These are phyloP conservation scores for Drosophila subsilvestris DNA, from an alignment of 2,888 invertebrate genomes.

Conservation along the genomic window DNA sequence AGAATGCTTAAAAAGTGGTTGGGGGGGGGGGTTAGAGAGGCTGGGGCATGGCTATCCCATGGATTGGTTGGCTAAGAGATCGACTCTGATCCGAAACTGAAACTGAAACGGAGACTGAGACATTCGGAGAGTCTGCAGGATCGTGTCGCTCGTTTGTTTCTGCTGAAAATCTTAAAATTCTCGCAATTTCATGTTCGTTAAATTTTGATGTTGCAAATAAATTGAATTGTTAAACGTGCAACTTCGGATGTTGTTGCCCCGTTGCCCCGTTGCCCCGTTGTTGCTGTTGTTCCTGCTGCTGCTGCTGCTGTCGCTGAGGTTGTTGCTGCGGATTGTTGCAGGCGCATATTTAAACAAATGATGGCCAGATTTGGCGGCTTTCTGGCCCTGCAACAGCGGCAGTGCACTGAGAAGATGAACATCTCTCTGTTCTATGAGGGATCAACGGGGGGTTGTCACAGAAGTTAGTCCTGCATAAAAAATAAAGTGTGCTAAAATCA, in stretches of 20 bases:
- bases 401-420: slow-evolving; percentile 56
- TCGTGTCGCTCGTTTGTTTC: slow-evolving; percentile 85
- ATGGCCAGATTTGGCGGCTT: slow-evolving; percentile 79
- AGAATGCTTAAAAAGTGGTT: slow-evolving; percentile 25
- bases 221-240: slow-evolving; percentile 84
- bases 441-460: slow-evolving; percentile 11
- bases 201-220: slow-evolving; percentile 83
- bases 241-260: slow-evolving; percentile 76
- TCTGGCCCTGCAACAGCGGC: slow-evolving; percentile 48
- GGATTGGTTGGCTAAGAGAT: slow-evolving; percentile 17
- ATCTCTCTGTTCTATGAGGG: slow-evolving; percentile 62
- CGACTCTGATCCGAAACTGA: slow-evolving; percentile 10
- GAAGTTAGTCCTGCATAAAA: background rate
- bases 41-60: slow-evolving; percentile 8
- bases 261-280: slow-evolving; percentile 36
- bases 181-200: slow-evolving; percentile 84
- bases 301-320: slow-evolving; percentile 44
- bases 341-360: slow-evolving; percentile 84
- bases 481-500: background rate
- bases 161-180: slow-evolving; percentile 84
- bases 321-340: slow-evolving; percentile 57
- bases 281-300: slow-evolving; percentile 25
- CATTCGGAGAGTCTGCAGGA: slow-evolving; percentile 67
- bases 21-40: background rate
- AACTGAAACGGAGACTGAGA: slow-evolving; percentile 39